These are phyloP conservation scores for Abramis brama DNA, from an alignment of 2,113 vertebrate species.

Conservation along the genomic window DNA sequence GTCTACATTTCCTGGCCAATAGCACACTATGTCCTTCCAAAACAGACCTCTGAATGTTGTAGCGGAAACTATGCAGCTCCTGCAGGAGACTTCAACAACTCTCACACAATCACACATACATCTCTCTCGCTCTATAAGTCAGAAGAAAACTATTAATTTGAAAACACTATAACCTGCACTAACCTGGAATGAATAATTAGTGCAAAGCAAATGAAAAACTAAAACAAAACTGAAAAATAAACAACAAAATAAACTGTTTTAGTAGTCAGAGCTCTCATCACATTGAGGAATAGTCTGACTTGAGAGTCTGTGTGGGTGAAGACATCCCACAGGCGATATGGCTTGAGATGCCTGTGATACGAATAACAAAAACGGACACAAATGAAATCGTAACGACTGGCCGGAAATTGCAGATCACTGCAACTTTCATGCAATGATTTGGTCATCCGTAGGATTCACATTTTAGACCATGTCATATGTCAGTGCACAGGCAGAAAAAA, in stretches of 20 bases:
- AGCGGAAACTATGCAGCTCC: conserved; percentile 63
- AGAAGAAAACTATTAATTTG: background rate
- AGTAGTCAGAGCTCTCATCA: background rate
- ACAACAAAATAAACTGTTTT: background rate
- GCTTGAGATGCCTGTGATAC: background rate
- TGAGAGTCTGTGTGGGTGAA: background rate
- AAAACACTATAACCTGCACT: background rate
- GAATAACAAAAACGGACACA: background rate
- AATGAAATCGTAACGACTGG: background rate
- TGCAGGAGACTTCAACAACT: conserved; percentile 57
- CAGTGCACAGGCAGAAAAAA: background rate
- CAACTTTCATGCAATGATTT: background rate
- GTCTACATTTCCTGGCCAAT: conserved; percentile 63
- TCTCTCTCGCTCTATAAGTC: background rate
- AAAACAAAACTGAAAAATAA: background rate
- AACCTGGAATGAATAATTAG: background rate
- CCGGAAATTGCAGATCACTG: background rate
- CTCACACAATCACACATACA: conserved; percentile 45
- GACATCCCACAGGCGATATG: conserved; percentile 5
- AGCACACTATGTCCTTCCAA: conserved; percentile 67
- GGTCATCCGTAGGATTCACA: background rate
- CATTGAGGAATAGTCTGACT: background rate
- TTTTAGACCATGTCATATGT: conserved; percentile 1
- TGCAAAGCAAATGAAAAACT: background rate
- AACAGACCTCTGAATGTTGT: conserved; percentile 38